phyloP scores from a whole-genome alignment of 2,113 vertebrate species.

The Heterocephalus glaber region DNA sequence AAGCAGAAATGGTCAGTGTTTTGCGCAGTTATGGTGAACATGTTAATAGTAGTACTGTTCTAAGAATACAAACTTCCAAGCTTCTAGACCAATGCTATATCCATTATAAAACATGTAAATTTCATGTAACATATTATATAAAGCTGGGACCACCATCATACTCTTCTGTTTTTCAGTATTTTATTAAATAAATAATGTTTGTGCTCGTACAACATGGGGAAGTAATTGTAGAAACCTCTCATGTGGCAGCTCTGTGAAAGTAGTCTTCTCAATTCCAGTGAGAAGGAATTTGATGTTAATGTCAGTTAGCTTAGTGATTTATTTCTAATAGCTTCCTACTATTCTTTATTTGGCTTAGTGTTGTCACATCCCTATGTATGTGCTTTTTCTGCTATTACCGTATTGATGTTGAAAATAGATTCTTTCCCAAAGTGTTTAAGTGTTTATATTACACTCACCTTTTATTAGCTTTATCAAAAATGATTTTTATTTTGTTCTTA shows the following conservation, averaged over 20 bases:
- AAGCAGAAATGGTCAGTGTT: neutral
- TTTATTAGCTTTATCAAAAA: neutral
- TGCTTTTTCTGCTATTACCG: neutral
- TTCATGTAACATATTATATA: neutral
- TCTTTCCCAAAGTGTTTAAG: neutral
- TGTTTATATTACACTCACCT: neutral
- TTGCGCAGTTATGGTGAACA: neutral
- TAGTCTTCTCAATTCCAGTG: neutral
- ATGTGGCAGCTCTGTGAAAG: neutral
- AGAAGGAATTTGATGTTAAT: neutral
- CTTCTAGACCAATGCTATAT: neutral
- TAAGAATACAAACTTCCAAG: neutral
- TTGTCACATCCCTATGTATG: neutral
- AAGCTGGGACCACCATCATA: neutral
- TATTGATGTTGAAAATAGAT: slow-evolving; percentile 10
- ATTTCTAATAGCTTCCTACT: neutral
- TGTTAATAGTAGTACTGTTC: neutral
- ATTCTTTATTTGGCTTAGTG: neutral
- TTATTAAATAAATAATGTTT: slow-evolving; percentile 14
- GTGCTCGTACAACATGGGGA: neutral
- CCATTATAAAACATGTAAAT: neutral
- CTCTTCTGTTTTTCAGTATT: slow-evolving; percentile 6
- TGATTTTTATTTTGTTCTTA: neutral
- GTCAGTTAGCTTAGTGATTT: neutral
- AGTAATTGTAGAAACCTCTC: slow-evolving; percentile 4